These are phyloP conservation scores for Hypena proboscidalis DNA, from an alignment of 2,888 invertebrate genomes.

Conservation along the genomic window DNA sequence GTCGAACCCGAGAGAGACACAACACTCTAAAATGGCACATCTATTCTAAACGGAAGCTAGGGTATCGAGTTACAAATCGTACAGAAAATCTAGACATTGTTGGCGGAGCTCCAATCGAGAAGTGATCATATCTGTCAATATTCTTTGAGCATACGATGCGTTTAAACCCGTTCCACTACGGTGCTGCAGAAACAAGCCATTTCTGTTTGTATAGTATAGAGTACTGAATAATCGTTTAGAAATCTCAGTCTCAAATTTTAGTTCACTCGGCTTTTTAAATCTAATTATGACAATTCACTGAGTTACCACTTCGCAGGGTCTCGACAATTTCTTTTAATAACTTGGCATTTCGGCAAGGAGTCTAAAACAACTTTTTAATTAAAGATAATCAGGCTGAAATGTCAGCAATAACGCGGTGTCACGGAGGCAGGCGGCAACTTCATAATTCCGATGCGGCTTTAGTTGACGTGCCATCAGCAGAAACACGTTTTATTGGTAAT, in stretches of 20 bases:
- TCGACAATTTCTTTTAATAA: conserved; percentile 78
- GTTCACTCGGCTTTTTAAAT: conserved; percentile 64
- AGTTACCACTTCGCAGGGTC: conserved; percentile 70
- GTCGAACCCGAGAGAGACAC: conserved; percentile 70
- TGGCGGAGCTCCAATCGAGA: conserved; percentile 81
- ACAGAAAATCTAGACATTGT: conserved; percentile 79
- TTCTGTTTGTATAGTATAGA: conserved; percentile 29
- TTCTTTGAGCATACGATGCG: conserved; percentile 75
- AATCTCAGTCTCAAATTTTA: conserved; percentile 54
- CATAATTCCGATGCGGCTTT: conserved; percentile 68
- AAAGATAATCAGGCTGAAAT: conserved; percentile 78
- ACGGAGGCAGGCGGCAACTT: conserved; percentile 67
- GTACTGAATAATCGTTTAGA: conserved; percentile 31
- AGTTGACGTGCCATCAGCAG: conserved; percentile 64
- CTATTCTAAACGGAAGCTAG: conserved; percentile 80
- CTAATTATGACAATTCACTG: conserved; percentile 75
- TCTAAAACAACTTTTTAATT: conserved; percentile 81
- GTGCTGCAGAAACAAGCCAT: conserved; percentile 49
- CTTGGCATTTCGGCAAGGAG: conserved; percentile 65
- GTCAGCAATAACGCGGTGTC: conserved; percentile 74
- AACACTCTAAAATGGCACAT: conserved; percentile 76
- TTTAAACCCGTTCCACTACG: conserved; percentile 61
- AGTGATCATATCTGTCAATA: conserved; percentile 85
- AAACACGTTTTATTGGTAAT: conserved; percentile 78
- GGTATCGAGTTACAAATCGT: conserved; percentile 79